phyloP scores from a whole-genome alignment of 2,888 invertebrate genomes.

The Idaea aversata region DNA sequence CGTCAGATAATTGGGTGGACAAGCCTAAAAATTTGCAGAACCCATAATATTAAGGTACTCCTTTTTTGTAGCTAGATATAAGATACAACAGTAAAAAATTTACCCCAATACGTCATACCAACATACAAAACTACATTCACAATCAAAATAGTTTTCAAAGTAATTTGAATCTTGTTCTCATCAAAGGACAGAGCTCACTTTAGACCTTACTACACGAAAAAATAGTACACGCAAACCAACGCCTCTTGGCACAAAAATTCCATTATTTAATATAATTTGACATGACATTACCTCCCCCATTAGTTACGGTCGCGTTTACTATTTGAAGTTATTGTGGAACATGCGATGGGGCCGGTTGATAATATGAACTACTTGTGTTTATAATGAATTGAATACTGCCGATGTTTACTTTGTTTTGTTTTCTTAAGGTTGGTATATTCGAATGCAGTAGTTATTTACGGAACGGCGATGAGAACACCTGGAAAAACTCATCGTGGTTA shows the following conservation, averaged over 20 bases:
- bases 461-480: too few relatives aligned
- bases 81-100: not conserved
- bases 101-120: not conserved
- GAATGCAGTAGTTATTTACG: too few relatives aligned
- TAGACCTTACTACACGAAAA: not conserved
- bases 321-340: constrained; percentile 24
- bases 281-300: constrained; percentile 37
- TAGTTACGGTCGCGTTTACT: constrained; percentile 23
- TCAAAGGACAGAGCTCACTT: not conserved
- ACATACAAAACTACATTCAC: not conserved
- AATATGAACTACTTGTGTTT: constrained; percentile 12
- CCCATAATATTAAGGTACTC: too few relatives aligned
- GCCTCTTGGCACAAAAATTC: constrained; percentile 37
- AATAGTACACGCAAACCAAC: constrained; percentile 33
- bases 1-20: too few relatives aligned
- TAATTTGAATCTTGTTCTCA: not conserved
- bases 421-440: too few relatives aligned
- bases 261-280: constrained; percentile 49
- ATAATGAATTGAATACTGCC: not conserved
- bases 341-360: constrained; percentile 24
- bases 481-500: too few relatives aligned
- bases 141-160: not conserved
- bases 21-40: too few relatives aligned
- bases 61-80: not conserved
- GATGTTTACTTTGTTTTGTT: not conserved